phyloP scores from a whole-genome alignment of 2,797 vertebrate species.

The Pangasius macronema region DNA sequence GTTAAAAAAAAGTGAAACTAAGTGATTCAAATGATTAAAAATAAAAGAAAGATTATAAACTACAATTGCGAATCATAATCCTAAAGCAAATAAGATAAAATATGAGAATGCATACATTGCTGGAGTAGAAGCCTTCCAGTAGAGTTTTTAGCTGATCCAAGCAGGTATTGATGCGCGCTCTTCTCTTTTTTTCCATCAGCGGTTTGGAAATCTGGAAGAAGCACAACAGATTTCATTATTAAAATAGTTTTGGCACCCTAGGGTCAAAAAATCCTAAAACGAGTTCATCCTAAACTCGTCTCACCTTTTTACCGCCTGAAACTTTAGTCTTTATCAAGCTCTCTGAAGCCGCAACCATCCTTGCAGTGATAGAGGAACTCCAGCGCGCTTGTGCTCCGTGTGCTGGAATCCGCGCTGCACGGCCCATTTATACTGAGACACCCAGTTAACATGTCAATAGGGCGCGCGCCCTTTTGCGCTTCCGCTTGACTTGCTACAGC shows the following conservation, averaged over 20 bases:
- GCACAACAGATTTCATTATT: neutral
- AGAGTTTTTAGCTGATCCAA: constrained; percentile 83
- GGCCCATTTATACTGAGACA: constrained; percentile 78
- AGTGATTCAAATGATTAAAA: too few relatives aligned
- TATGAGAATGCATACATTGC: constrained; percentile 73
- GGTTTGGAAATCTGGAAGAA: constrained; percentile 83
- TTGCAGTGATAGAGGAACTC: constrained; percentile 32
- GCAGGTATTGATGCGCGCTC: constrained; percentile 86
- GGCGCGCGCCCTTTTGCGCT: constrained; percentile 60
- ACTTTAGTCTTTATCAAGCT: constrained; percentile 62
- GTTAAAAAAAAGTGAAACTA: neutral
- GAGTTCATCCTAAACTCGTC: constrained; percentile 12
- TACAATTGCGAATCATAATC: neutral
- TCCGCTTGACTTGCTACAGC: constrained; percentile 34
- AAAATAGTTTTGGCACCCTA: neutral
- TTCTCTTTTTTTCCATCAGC: constrained; percentile 88
- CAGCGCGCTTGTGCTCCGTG: constrained; percentile 25
- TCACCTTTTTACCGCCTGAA: constrained; percentile 69
- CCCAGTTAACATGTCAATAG: constrained; percentile 84
- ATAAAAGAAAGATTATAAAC: neutral
- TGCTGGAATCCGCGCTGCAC: constrained; percentile 51
- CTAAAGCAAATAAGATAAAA: neutral
- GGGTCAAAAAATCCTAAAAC: neutral
- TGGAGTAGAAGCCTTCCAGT: constrained; percentile 83
- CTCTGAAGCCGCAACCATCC: constrained; percentile 72